These are phyloP conservation scores for Linyphia triangularis DNA, from an alignment of 2,888 invertebrate genomes.

Conservation along the genomic window DNA sequence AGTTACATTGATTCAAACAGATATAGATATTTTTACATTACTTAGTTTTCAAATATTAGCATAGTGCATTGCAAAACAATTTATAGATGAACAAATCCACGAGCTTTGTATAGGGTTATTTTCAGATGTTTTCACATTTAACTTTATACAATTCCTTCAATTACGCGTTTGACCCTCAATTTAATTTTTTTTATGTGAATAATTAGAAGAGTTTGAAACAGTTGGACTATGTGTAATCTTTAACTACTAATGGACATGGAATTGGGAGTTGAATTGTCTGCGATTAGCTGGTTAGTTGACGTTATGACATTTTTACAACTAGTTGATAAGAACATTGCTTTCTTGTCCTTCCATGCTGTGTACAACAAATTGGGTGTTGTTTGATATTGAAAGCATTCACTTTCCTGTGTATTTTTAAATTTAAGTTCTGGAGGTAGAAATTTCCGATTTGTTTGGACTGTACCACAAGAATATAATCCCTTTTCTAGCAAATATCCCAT, in stretches of 20 bases:
- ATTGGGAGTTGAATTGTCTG: neutral
- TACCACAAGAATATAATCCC: neutral
- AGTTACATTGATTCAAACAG: no score
- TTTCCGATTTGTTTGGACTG: neutral
- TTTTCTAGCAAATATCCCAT: neutral
- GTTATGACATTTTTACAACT: neutral
- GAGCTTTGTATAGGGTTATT: neutral
- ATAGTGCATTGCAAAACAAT: neutral
- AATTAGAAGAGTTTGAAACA: neutral
- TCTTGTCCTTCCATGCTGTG: neutral
- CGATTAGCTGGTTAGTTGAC: neutral
- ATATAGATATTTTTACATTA: no score
- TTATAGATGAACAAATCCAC: neutral
- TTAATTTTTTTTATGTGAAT: neutral
- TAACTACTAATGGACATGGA: neutral
- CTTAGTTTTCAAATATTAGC: neutral
- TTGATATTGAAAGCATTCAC: neutral
- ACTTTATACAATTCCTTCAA: neutral
- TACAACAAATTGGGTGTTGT: neutral
- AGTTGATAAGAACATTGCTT: neutral
- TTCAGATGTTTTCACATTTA: neutral
- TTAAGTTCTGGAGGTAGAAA: neutral
- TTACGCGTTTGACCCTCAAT: neutral
- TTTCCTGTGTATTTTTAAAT: neutral
- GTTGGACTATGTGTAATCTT: neutral